phyloP scores from a whole-genome alignment of 1,140 invertebrate genomes.

The Latrodectus geometricus region DNA sequence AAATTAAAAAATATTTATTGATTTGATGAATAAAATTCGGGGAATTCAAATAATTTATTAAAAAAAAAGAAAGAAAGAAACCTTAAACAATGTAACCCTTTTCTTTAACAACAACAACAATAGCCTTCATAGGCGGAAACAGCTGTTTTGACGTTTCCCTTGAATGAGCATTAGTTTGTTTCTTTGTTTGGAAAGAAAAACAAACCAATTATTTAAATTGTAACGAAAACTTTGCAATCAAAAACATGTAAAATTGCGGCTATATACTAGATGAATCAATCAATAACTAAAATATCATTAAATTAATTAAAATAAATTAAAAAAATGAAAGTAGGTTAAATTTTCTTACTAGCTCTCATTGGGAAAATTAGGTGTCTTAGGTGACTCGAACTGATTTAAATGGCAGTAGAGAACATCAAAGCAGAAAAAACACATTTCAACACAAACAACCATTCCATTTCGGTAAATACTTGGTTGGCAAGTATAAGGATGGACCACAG shows the following conservation, averaged over 20 bases:
- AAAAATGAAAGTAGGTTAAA: constrained; percentile 45
- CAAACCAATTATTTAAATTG: not conserved
- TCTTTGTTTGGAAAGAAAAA: not conserved
- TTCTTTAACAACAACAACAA: not conserved
- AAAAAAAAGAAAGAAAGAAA: too few relatives aligned
- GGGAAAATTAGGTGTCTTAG: constrained; percentile 88
- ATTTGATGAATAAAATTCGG: too few relatives aligned
- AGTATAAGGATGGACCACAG: constrained; percentile 73
- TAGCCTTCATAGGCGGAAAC: constrained; percentile 16
- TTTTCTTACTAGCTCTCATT: constrained; percentile 91
- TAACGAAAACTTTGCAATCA: not conserved
- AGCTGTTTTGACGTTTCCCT: constrained; percentile 12
- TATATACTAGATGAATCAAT: not conserved
- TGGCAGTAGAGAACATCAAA: constrained; percentile 97
- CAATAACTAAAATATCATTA: not conserved
- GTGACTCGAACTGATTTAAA: constrained; percentile 90
- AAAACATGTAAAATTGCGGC: not conserved
- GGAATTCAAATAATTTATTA: too few relatives aligned
- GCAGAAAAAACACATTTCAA: constrained; percentile 98
- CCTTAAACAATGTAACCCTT: too few relatives aligned
- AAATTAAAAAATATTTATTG: too few relatives aligned
- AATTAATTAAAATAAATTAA: not conserved
- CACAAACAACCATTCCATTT: constrained; percentile 81
- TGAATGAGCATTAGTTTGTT: not conserved
- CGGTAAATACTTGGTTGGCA: constrained; percentile 67